These are phyloP conservation scores for Erannis defoliaria DNA, from an alignment of 2,888 invertebrate genomes.

Conservation along the genomic window DNA sequence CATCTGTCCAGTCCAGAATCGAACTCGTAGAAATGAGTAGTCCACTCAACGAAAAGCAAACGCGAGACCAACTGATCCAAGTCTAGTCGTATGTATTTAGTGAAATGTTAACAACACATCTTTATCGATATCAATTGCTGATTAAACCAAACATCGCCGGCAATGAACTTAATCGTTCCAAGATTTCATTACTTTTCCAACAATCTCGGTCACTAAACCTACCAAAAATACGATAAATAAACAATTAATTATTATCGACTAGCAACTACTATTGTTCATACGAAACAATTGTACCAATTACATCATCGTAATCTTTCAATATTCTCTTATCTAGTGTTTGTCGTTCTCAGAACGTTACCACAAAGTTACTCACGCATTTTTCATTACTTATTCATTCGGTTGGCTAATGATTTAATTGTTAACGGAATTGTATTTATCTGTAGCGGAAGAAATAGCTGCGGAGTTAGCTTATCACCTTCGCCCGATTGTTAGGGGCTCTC, in stretches of 20 bases:
- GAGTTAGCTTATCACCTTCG: not conserved
- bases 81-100: too few species aligned
- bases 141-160: not conserved
- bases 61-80: too few species aligned
- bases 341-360: constrained; percentile 38
- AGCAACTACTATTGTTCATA: constrained; percentile 6
- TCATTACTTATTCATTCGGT: constrained; percentile 32
- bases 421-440: constrained; percentile 29
- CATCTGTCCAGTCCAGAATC: too few species aligned
- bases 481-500: not conserved
- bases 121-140: not conserved
- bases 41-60: too few species aligned
- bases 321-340: constrained; percentile 41
- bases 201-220: constrained; percentile 9
- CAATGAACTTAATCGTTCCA: not conserved
- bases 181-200: constrained; percentile 13
- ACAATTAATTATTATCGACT: not conserved
- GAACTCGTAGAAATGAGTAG: too few species aligned
- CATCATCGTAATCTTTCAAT: constrained; percentile 42
- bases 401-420: constrained; percentile 35
- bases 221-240: constrained; percentile 5
- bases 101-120: not conserved
- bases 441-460: constrained; percentile 26
- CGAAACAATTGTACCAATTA: constrained; percentile 45
- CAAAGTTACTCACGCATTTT: constrained; percentile 42